Evolutionary conservation across 2,888 invertebrate species (phyloP).

Genomic region (Epistrophella euchroma): DNA sequence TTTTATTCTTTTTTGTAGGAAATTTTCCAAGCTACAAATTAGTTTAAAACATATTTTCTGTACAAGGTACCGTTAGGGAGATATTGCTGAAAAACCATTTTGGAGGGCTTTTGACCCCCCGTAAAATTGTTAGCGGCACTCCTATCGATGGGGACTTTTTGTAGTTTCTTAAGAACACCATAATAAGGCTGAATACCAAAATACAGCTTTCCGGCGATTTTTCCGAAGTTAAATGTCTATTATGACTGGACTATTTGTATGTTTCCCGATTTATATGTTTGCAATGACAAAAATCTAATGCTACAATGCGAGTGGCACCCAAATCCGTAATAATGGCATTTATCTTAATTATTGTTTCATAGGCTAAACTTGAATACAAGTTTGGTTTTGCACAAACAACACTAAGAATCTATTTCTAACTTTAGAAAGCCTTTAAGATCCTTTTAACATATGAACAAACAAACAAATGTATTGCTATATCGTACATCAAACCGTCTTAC

Average conservation of each 20-base stretch:
- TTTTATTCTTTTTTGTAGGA: no score
- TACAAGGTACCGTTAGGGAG: no score
- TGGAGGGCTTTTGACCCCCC: no score
- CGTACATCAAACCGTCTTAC: not conserved
- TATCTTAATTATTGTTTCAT: constrained; percentile 46
- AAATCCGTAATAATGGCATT: not conserved
- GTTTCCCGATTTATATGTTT: not conserved
- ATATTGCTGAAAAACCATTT: no score
- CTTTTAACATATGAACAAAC: constrained; percentile 24
- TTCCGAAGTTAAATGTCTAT: no score
- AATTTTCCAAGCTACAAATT: no score
- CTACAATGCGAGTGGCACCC: constrained; percentile 9
- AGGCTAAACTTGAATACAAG: constrained; percentile 34
- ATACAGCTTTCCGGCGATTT: no score
- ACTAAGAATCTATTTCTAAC: constrained; percentile 31
- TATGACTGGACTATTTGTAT: not conserved
- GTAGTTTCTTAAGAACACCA: no score
- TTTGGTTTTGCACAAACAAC: constrained; percentile 42
- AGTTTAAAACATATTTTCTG: no score
- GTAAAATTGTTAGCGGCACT: no score
- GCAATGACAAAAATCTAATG: not conserved
- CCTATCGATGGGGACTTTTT: no score
- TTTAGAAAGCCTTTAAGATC: constrained; percentile 33
- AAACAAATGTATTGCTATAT: constrained; percentile 4
- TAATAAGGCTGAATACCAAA: no score